Evolutionary conservation across 2,113 vertebrate species (phyloP).

Genomic region (Cathartes aura): DNA sequence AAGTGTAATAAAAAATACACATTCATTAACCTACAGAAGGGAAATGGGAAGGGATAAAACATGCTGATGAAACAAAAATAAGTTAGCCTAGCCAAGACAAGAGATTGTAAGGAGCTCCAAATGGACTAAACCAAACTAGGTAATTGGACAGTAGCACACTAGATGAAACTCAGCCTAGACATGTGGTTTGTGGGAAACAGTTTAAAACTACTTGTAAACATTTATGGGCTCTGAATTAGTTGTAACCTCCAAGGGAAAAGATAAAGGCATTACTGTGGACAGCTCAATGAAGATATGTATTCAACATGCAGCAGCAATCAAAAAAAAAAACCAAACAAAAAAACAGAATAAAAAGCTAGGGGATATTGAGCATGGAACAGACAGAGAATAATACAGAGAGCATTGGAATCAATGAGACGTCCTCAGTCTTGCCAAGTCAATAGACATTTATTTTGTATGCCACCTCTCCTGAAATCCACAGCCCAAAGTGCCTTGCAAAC

Average conservation of each 20-base stretch:
- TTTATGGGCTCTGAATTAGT: background rate
- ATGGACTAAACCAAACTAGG: background rate
- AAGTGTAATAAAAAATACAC: slow-evolving; percentile 25
- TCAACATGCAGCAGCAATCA: background rate
- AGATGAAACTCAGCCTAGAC: background rate
- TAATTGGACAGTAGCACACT: background rate
- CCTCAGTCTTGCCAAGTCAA: slow-evolving; percentile 2
- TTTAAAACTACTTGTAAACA: slow-evolving; percentile 11
- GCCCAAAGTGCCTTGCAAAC: background rate
- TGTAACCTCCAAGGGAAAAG: background rate
- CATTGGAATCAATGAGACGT: slow-evolving; percentile 12
- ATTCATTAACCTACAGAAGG: slow-evolving; percentile 38
- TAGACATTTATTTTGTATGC: background rate
- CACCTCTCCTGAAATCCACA: background rate
- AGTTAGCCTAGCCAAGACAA: background rate
- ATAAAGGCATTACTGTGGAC: background rate
- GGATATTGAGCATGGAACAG: background rate
- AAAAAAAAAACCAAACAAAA: background rate
- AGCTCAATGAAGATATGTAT: background rate
- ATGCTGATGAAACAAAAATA: slow-evolving; percentile 6
- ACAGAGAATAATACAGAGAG: background rate
- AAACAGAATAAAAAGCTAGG: background rate
- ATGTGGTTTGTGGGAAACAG: background rate
- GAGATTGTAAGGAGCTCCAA: background rate
- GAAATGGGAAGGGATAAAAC: background rate